A percentile compares a stretch with the other conserved stretches of the same genome.
phyloP scores from a whole-genome alignment of 2,888 invertebrate genomes.

The Hirtodrosophila histrioides region DNA sequence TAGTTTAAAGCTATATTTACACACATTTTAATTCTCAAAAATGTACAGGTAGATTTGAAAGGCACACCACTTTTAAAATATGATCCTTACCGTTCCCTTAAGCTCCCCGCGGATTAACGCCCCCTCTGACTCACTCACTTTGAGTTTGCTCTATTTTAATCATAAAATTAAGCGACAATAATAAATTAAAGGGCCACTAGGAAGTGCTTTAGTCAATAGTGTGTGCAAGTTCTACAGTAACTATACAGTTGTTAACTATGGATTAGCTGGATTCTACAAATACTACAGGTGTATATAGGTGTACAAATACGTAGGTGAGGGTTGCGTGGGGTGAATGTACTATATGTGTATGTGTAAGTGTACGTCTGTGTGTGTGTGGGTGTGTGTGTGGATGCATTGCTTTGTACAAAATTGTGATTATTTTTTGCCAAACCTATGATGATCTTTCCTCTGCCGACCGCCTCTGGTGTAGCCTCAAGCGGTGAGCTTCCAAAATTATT shows the following conservation, averaged over 20 bases:
- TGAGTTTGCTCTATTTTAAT: too few species aligned
- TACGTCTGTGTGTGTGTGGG: constrained; percentile 6
- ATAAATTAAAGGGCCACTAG: constrained; percentile 7
- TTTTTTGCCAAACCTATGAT: constrained; percentile 85
- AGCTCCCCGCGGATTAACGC: too few species aligned
- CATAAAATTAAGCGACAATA: constrained; percentile 17
- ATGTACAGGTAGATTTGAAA: too few species aligned
- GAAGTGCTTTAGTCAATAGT: constrained; percentile 36
- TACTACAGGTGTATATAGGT: constrained; percentile 22
- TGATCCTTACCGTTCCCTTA: too few species aligned
- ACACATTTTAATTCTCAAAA: too few species aligned
- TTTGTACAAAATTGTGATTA: constrained; percentile 66
- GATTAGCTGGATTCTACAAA: constrained; percentile 1
- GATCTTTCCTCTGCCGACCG: constrained; percentile 85
- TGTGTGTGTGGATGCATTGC: constrained; percentile 47
- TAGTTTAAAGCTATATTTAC: too few species aligned
- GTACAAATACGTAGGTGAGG: constrained; percentile 9
- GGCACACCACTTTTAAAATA: too few species aligned
- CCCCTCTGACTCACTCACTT: too few species aligned
- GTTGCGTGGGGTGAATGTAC: constrained; percentile 8
- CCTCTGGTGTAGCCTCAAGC: constrained; percentile 55
- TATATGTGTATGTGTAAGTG: constrained; percentile 32
- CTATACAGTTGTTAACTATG: constrained; percentile 17
- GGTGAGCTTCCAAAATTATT: constrained; percentile 68
- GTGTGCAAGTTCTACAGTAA: constrained; percentile 36